Evolutionary conservation across 1,140 invertebrate genomes (phyloP), one percentile per base, ranked within the genome.

Genomic region (Listronotus oregonensis): DNA sequence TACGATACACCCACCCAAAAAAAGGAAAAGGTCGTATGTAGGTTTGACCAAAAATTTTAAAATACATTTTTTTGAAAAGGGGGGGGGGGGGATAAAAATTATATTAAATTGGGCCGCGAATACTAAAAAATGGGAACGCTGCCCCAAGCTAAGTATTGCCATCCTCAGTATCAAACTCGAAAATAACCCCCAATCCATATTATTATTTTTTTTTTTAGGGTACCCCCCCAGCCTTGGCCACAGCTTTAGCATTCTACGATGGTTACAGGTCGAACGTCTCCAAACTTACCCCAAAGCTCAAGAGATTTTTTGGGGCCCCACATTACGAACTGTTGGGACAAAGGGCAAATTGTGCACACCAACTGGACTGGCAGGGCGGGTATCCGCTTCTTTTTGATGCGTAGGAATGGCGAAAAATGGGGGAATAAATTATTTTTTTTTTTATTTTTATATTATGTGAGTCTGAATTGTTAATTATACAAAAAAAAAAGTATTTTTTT

Each of bases 311-410:
- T 99, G 79, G 98, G 98, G 0, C 97, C 98, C 0, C 98, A 99
- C 79, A 99, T 0, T 99, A 99, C 74, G 97, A 99, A 79, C 79
- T 98, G 44, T 77, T 96, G 3, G 84, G 82, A 8, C 82, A 91
- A 59, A 97, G 47, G 96, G 96, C 18, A 88, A 87, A 67, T 98
- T 92, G 84, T 96, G 1, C 97, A 99, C 77, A 99, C 97, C 44
- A 99, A 99, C 79, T 99, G 97, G 97, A 99, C 97, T 9, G 97
- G 97, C 12, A 91, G 93, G 71, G 97, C 97, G 42, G 97, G 95
- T 98, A 0, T 97, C 96, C 0, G 95, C 96, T 9, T 92, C 94
- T 42, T 1, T 99, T 99, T 76, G 88, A 93, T 78, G 96, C 91
- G 64, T 98, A 88, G 85, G 62, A 15, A 12, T 1, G 11, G 1